Conservation (phyloP, 2,888 invertebrate genomes). For the Polia nebulosa region DNA sequence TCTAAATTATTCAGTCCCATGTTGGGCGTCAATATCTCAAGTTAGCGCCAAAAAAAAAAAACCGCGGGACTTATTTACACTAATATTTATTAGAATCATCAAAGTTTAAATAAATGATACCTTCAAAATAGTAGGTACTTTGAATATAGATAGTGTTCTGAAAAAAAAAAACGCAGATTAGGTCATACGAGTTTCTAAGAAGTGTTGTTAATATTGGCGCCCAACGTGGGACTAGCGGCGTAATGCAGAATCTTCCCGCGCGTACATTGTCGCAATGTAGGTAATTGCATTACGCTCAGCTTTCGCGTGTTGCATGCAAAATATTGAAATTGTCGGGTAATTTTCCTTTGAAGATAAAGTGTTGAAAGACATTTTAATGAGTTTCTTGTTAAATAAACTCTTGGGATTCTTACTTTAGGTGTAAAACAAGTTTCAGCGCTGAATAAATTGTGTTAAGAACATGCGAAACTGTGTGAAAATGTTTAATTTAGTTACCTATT, state of each 20-base stretch:
- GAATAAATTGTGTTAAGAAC: conserved; percentile 22
- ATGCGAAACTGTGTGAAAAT: conserved; percentile 7
- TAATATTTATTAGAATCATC: background rate
- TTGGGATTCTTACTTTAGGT: conserved; percentile 40
- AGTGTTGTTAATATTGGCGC: conserved; percentile 45
- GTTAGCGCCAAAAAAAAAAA: conserved; percentile 11
- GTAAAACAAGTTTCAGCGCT: conserved; percentile 31
- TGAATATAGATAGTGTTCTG: background rate
- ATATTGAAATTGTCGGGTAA: conserved; percentile 75
- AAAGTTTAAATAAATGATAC: too few species aligned
- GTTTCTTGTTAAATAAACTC: conserved; percentile 62
- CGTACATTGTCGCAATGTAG: conserved; percentile 66
- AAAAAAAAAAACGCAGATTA: background rate
- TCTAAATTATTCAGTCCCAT: background rate
- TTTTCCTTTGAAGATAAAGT: conserved; percentile 68
- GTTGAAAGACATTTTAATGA: conserved; percentile 65
- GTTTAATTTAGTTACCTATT: conserved; percentile 10
- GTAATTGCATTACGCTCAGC: conserved; percentile 75
- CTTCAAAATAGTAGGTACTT: background rate
- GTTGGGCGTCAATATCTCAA: background rate
- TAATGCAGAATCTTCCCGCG: conserved; percentile 61
- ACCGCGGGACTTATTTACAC: background rate
- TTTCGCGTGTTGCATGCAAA: conserved; percentile 74
- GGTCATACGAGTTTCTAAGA: background rate
- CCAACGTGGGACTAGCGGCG: conserved; percentile 41